Base-by-base conservation (phyloP, 1,140 invertebrate genomes). In the Pantala flavescens region DNA sequence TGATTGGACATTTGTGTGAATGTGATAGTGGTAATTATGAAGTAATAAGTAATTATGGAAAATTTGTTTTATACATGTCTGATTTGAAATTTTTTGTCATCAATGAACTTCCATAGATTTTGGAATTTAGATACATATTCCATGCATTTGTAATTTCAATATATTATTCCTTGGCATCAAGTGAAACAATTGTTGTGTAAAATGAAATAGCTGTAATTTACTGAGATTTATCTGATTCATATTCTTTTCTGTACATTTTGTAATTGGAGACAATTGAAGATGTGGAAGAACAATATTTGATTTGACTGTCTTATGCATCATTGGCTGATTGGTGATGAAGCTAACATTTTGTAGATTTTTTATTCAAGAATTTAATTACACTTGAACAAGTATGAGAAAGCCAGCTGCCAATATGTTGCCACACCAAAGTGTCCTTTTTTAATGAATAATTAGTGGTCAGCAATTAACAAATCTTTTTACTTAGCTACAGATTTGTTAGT, bases 391-490 rank as follows among this genome's bases (percentile, higher is more conserved):
- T 63, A 21, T 5, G n/a, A 19, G 49, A 14, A 21, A 5, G 49
- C 49, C 49, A 63, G 49, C 49, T 63, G 49, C 49, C 49, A 63
- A 21, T 21, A 63, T 63, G 49, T 63, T 63, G 49, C 49, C 49
- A 63, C 49, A 63, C 49, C 49, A 63, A 63, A 63, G 49, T 63
- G 49, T 63, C 49, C 49, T 63, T 63, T 63, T 63, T 63, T 63
- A 19, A 63, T 63, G 49, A 63, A 63, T 63, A 63, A 36, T 36
- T 36, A 63, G 49, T 63, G 14, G n/a, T 63, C 49, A 63, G n/a
- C n/a, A 16, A 63, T 63, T 63, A 63, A 63, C n/a, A 21, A 63
- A 63, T 63, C 49, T 63, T 63, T 63, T 63, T 63, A 63, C 49
- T 63, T 21, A 63, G 16, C n/a, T 7, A 21, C 16, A 14, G 49